Conservation (phyloP, 2,888 invertebrate species). For the Drosophila aldrichi region DNA sequence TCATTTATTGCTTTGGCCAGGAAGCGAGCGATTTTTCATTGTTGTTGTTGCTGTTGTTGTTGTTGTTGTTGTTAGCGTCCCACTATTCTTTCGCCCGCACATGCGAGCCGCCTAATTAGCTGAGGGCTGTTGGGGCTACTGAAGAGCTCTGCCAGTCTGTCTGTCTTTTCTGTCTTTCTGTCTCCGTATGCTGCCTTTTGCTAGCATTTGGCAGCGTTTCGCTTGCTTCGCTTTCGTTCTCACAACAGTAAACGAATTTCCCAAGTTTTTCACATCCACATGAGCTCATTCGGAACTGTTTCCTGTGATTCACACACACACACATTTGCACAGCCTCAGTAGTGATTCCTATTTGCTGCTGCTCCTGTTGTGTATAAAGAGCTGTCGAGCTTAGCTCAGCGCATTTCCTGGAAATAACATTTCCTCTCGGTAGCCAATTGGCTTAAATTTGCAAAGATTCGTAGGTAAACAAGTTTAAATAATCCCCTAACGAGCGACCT, state of each 20-base stretch:
- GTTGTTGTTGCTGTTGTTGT: constrained; percentile 60
- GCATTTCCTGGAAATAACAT: constrained; percentile 72
- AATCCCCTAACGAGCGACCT: neutral
- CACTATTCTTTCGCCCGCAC: constrained; percentile 25
- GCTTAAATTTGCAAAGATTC: constrained; percentile 9
- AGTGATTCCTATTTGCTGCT: constrained; percentile 7
- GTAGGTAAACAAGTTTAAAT: neutral
- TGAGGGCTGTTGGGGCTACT: constrained; percentile 36
- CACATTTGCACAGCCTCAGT: neutral
- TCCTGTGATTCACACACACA: constrained; percentile 42
- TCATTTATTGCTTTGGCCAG: constrained; percentile 57
- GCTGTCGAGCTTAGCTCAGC: constrained; percentile 30
- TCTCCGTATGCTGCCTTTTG: neutral
- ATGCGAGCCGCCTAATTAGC: constrained; percentile 70
- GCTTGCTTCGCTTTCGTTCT: constrained; percentile 57
- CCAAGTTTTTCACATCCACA: constrained; percentile 48
- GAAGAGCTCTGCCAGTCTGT: neutral
- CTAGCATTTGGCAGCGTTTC: constrained; percentile 22
- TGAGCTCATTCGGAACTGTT: constrained; percentile 45
- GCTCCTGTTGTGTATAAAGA: constrained; percentile 39
- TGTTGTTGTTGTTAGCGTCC: constrained; percentile 30
- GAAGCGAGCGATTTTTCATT: constrained; percentile 77
- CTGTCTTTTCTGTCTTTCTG: neutral
- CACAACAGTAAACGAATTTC: constrained; percentile 48
- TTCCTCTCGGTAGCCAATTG: constrained; percentile 54